Evolutionary conservation across 2,888 invertebrate genomes (phyloP).

Genomic region (Acronicta psi): DNA sequence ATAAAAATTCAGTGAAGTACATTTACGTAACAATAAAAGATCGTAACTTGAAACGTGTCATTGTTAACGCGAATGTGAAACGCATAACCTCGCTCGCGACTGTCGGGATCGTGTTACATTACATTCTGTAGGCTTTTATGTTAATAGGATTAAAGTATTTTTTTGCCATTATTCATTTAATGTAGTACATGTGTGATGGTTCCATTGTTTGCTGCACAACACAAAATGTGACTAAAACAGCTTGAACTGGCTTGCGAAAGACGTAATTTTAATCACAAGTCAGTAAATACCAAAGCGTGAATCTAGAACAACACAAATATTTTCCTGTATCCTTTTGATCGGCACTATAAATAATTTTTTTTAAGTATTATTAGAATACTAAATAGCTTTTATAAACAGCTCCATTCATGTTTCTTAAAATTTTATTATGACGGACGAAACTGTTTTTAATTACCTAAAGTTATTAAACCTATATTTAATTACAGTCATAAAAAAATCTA

Average conservation of each 20-base stretch:
- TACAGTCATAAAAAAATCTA: no score
- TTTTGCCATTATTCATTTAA: slow-evolving; percentile 34
- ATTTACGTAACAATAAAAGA: slow-evolving; percentile 26
- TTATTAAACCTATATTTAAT: no score
- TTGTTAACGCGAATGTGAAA: slow-evolving; percentile 50
- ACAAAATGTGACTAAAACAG: slow-evolving; percentile 2
- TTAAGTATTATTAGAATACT: no score
- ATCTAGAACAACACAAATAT: no score
- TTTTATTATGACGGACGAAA: no score
- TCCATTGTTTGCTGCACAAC: slow-evolving; percentile 4
- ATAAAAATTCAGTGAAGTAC: slow-evolving; percentile 26
- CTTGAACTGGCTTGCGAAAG: slow-evolving; percentile 16
- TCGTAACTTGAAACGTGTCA: slow-evolving; percentile 40
- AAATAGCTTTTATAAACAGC: no score
- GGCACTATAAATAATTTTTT: no score
- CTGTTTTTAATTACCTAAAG: no score
- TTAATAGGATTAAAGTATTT: slow-evolving; percentile 36
- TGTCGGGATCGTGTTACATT: slow-evolving; percentile 39
- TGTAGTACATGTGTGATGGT: slow-evolving; percentile 33
- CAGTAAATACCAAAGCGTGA: not conserved
- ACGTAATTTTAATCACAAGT: slow-evolving; percentile 23
- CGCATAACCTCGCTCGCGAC: slow-evolving; percentile 33
- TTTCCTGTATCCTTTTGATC: no score
- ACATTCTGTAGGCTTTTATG: slow-evolving; percentile 32
- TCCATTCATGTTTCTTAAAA: no score